phyloP scores from a whole-genome alignment of 2,888 invertebrate genomes.

The Allygus modestus region DNA sequence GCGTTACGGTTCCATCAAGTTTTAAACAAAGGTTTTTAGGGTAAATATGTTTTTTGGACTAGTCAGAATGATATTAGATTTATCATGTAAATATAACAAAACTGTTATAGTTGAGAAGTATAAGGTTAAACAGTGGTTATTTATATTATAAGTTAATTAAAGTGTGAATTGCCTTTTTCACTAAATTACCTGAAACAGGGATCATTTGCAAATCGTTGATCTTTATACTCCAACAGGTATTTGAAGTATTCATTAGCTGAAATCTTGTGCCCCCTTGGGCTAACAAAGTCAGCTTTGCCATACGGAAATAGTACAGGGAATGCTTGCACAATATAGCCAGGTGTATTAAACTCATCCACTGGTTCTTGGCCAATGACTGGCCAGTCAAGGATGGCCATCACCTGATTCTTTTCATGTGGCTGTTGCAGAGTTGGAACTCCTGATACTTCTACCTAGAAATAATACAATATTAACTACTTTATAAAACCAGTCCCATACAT shows the following conservation, averaged over 20 bases:
- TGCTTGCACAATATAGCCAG: too few relatives aligned
- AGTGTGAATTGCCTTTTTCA: neutral
- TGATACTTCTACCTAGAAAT: neutral
- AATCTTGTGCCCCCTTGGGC: neutral
- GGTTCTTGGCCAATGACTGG: constrained; percentile 20
- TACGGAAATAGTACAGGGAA: constrained; percentile 62
- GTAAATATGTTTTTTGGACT: neutral
- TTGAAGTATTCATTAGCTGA: constrained; percentile 30
- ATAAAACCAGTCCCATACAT: too few relatives aligned
- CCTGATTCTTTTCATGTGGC: neutral
- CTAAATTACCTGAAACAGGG: too few relatives aligned
- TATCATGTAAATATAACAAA: neutral
- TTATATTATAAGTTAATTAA: neutral
- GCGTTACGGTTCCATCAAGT: too few relatives aligned
- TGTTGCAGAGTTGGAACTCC: neutral
- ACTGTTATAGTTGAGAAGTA: neutral
- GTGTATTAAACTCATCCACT: constrained; percentile 56
- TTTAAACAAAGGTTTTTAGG: neutral
- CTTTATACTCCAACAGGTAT: constrained; percentile 12
- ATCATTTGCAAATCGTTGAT: too few relatives aligned
- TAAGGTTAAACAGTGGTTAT: neutral
- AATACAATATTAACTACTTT: too few relatives aligned
- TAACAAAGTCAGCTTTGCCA: constrained; percentile 58
- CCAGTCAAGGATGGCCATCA: neutral
- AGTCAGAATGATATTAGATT: neutral